Evolutionary conservation across 2,797 vertebrate species (phyloP), one percentile per base, ranked within the genome.

Genomic region (Rhadinocentrus ornatus): DNA sequence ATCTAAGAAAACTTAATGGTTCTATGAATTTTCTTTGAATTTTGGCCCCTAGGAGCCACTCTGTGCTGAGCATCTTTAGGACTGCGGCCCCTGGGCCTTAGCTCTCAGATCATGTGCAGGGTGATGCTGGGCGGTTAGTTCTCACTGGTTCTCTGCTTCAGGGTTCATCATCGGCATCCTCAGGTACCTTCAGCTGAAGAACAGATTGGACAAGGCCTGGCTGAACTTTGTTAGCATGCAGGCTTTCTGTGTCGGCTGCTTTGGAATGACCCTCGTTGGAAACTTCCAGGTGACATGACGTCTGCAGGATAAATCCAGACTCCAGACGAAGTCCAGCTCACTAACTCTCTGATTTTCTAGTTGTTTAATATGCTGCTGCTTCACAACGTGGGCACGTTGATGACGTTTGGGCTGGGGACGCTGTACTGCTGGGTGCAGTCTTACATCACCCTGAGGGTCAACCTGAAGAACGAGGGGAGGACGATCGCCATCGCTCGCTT

Each of bases 361-460:
- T 62, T 97, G 24, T 92, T 93, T 4, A 90, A 84, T 0, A 91
- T 95, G n/a, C 77, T 90, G 72, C 82, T 86, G 70, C 91, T 95
- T 62, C 97, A 99, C 82, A 96, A 97, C 0, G 44, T 94, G 0
- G 97, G 97, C 58, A 92, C 96, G 0, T 89, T 88, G 0, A 75
- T 97, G 93, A 94, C 96, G 6, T 97, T 98, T 66, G 96, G 95
- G 3, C 91, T 96, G 20, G 97, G 96, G 22, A 95, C 91, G 0
- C 0, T 97, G 78, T 96, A 94, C 1, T 98, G 96, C 91, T 99
- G 96, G 97, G 84, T 96, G 67, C 97, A 98, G 90, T 95, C 96
- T n/a, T 92, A 91, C 22, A 63, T 98, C 85, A 98, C 96, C 0
- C 89, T 97, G 80, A 96, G 90, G 80, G 95, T 95, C 53, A 95